Evolutionary conservation across 2,888 invertebrate genomes (phyloP).

Genomic region (Dermolepida albohirtum): DNA sequence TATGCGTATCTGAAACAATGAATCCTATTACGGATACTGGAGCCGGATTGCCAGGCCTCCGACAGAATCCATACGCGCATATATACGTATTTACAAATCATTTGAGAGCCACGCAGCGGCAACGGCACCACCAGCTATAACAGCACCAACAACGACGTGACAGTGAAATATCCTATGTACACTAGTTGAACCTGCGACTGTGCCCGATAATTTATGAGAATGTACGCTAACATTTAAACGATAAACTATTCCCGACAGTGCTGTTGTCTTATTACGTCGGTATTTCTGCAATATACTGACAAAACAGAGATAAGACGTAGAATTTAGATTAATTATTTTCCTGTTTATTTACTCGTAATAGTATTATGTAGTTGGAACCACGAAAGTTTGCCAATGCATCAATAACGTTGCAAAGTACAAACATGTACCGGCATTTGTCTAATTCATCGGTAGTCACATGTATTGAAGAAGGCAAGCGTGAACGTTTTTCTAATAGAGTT

Average conservation of each 20-base stretch:
- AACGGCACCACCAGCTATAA: slow-evolving; percentile 17
- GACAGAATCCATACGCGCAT: slow-evolving; percentile 37
- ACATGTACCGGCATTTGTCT: too few species aligned
- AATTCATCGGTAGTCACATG: too few species aligned
- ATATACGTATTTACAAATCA: slow-evolving; percentile 47
- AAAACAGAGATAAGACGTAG: neutral
- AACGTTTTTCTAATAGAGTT: too few species aligned
- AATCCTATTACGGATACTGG: slow-evolving; percentile 46
- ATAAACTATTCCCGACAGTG: slow-evolving; percentile 27
- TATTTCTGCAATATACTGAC: slow-evolving; percentile 17
- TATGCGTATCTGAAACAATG: slow-evolving; percentile 48
- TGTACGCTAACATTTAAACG: slow-evolving; percentile 35
- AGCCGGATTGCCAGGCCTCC: slow-evolving; percentile 40
- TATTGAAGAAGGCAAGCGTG: too few species aligned
- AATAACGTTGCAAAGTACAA: too few species aligned
- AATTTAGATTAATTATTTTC: too few species aligned
- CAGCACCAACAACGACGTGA: slow-evolving; percentile 39
- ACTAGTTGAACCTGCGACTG: slow-evolving; percentile 43
- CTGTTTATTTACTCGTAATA: too few species aligned
- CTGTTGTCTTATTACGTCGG: slow-evolving; percentile 27
- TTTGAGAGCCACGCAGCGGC: slow-evolving; percentile 44
- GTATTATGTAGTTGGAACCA: too few species aligned
- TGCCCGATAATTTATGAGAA: slow-evolving; percentile 43
- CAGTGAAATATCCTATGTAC: slow-evolving; percentile 47
- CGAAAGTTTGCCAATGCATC: too few species aligned